Evolutionary conservation across 2,888 invertebrate genomes (phyloP).

Genomic region (Cephus runcator): DNA sequence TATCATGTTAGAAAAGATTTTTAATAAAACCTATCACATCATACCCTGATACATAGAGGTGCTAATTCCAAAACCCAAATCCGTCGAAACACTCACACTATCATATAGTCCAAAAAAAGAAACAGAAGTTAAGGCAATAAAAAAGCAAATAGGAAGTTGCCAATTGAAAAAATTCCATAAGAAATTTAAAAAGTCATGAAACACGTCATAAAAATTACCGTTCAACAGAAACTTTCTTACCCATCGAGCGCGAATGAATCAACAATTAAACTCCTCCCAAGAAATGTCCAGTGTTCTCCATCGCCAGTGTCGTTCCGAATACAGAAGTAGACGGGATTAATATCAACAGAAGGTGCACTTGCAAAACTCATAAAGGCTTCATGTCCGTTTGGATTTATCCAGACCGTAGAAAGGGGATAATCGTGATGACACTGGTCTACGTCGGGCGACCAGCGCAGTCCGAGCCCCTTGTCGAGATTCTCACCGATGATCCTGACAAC

Average conservation of each 20-base stretch:
- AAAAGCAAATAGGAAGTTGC: too few relatives aligned
- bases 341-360: too few relatives aligned
- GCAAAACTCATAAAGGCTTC: slow-evolving; percentile 18
- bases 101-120: too few relatives aligned
- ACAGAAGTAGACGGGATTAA: slow-evolving; percentile 49
- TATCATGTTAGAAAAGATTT: not conserved
- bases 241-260: slow-evolving; percentile 25
- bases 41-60: too few relatives aligned
- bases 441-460: slow-evolving; percentile 44
- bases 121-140: too few relatives aligned
- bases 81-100: too few relatives aligned
- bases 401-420: slow-evolving; percentile 33
- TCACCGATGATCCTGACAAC: slow-evolving; percentile 42
- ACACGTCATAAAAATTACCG: too few relatives aligned
- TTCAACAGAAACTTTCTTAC: slow-evolving; percentile 39
- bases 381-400: slow-evolving; percentile 28
- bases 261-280: slow-evolving; percentile 44
- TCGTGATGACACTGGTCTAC: slow-evolving; percentile 31
- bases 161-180: too few relatives aligned
- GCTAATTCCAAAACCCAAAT: too few relatives aligned
- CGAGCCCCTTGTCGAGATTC: slow-evolving; percentile 34
- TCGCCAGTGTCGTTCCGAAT: slow-evolving; percentile 29
- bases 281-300: slow-evolving; percentile 44
- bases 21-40: not conserved
- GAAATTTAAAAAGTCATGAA: too few relatives aligned